These are phyloP conservation scores for Hirundo rustica DNA, from an alignment of 2,797 vertebrate species.

Conservation along the genomic window DNA sequence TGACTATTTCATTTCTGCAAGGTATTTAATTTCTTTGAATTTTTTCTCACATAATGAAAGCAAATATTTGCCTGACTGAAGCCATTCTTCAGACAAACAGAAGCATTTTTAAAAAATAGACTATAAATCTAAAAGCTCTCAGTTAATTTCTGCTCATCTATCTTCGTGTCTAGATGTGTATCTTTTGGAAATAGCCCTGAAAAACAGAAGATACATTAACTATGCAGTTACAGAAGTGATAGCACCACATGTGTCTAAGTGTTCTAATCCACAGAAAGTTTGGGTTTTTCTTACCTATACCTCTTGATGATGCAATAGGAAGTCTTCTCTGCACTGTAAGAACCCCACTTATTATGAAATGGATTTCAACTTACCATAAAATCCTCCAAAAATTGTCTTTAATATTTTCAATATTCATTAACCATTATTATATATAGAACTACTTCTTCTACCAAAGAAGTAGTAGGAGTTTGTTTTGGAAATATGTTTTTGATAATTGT, in stretches of 20 bases:
- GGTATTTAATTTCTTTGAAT: neutral
- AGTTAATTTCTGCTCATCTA: neutral
- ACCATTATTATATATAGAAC: neutral
- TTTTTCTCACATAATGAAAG: neutral
- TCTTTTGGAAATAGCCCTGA: conserved; percentile 12
- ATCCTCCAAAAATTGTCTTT: neutral
- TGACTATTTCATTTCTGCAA: neutral
- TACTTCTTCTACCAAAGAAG: neutral
- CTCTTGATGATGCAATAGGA: neutral
- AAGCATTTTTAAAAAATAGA: neutral
- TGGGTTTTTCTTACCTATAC: neutral
- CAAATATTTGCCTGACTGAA: neutral
- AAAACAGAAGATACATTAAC: neutral
- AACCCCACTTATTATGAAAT: neutral
- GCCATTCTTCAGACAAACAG: neutral
- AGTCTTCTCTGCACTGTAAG: neutral
- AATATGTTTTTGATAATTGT: neutral
- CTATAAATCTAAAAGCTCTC: conserved; percentile 42
- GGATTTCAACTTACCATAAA: neutral
- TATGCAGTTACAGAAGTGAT: neutral
- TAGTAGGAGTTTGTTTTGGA: neutral
- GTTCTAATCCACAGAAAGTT: neutral
- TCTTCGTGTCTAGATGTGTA: neutral
- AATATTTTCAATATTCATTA: neutral
- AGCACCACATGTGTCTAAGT: neutral